A percentile compares a stretch with the other conserved stretches of the same genome.
Evolutionary conservation across 2,888 invertebrate genomes (phyloP).

Genomic region (Acanthopleura granulata): DNA sequence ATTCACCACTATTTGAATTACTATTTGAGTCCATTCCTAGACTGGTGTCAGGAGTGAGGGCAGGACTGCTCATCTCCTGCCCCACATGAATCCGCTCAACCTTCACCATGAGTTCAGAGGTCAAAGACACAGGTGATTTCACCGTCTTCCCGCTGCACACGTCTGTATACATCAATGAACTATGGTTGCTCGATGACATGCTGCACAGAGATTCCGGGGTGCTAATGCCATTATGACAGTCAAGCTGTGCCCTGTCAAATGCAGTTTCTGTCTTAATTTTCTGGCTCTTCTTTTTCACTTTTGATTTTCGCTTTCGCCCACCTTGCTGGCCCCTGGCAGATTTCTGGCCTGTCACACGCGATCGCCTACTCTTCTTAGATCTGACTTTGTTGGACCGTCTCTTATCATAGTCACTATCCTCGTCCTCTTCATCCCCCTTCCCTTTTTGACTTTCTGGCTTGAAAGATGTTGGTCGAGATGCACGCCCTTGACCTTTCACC

Average conservation of each 20-base stretch:
- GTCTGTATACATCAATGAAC: neutral
- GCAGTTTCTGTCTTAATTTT: neutral
- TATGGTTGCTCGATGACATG: neutral
- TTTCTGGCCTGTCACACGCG: neutral
- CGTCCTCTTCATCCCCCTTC: neutral
- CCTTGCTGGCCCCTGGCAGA: neutral
- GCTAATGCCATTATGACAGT: slow-evolving; percentile 3
- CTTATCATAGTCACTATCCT: neutral
- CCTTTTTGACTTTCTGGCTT: neutral
- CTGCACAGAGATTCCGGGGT: slow-evolving; percentile 1
- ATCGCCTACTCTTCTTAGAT: neutral
- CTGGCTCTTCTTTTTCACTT: neutral
- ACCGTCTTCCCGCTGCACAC: neutral
- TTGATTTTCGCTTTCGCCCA: neutral
- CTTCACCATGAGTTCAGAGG: slow-evolving; percentile 12
- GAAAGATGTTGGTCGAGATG: slow-evolving; percentile 38
- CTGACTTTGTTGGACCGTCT: neutral
- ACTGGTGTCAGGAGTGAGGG: neutral
- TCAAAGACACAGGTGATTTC: slow-evolving; percentile 6
- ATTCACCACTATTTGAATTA: no score
- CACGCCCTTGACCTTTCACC: slow-evolving; percentile 60
- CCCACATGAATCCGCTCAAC: slow-evolving; percentile 1
- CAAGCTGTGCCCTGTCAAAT: neutral
- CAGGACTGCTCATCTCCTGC: neutral
- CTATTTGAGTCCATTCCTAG: no score